These are phyloP conservation scores for Cantharis rufa DNA, from an alignment of 2,888 invertebrate genomes.

Conservation along the genomic window DNA sequence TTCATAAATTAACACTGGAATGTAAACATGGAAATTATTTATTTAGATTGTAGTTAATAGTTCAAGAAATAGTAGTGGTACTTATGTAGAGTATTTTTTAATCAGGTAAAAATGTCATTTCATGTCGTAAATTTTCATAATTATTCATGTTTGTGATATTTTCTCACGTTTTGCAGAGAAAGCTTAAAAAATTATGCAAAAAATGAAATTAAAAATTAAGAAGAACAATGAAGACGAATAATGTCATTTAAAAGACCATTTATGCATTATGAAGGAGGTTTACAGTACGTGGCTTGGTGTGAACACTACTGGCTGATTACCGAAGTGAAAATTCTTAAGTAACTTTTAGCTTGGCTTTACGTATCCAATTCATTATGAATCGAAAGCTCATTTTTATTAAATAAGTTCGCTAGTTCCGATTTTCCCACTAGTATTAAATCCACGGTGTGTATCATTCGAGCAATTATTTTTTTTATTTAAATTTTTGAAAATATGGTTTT, in stretches of 20 bases:
- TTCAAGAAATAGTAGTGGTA: not conserved
- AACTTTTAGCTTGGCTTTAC: no score
- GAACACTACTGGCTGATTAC: no score
- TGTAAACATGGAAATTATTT: no score
- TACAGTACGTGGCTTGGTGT: no score
- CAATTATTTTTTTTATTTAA: not conserved
- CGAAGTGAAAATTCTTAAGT: no score
- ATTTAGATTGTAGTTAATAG: no score
- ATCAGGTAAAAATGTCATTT: not conserved
- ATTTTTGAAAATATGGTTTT: not conserved
- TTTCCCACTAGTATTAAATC: no score
- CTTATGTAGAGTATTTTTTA: not conserved
- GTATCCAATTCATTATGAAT: no score
- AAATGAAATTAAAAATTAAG: not conserved
- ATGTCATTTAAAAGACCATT: not conserved
- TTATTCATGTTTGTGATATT: not conserved
- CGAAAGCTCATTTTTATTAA: no score
- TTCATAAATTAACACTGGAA: no score
- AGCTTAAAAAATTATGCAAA: not conserved
- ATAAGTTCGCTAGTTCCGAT: no score
- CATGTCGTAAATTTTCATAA: not conserved
- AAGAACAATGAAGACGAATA: not conserved
- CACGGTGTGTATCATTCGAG: not conserved
- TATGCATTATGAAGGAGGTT: not conserved
- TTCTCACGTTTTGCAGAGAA: not conserved